Conservation (phyloP, 2,888 invertebrate genomes). For the Prostheceraeus crozeri region DNA sequence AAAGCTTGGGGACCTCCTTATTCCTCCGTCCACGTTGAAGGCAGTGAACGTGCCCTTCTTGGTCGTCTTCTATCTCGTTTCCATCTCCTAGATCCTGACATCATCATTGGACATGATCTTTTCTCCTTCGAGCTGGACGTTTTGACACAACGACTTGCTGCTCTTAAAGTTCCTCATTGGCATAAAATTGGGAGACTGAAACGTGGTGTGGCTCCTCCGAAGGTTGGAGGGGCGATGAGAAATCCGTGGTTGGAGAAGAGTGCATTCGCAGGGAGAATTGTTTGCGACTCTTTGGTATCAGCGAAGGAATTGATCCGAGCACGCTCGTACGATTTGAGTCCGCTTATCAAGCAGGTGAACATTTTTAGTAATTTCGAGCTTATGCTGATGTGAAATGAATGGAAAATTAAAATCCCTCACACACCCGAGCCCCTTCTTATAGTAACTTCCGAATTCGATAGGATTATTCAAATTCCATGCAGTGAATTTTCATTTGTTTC, state of each 20-base stretch:
- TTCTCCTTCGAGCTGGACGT: slow-evolving; percentile 80
- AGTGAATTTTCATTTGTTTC: too few species aligned
- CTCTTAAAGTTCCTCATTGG: slow-evolving; percentile 74
- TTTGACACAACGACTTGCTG: slow-evolving; percentile 73
- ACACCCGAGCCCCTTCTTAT: too few species aligned
- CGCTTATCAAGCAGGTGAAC: slow-evolving; percentile 56
- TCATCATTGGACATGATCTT: slow-evolving; percentile 81
- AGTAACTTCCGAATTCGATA: too few species aligned
- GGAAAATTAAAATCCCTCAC: too few species aligned
- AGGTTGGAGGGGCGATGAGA: slow-evolving; percentile 34
- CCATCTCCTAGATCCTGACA: slow-evolving; percentile 79
- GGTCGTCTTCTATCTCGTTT: slow-evolving; percentile 77
- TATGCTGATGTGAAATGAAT: too few species aligned
- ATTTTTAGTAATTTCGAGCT: too few species aligned
- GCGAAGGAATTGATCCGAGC: slow-evolving; percentile 86
- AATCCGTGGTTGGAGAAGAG: slow-evolving; percentile 46
- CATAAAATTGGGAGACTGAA: slow-evolving; percentile 76
- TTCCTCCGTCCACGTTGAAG: slow-evolving; percentile 35
- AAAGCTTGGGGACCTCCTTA: slow-evolving; percentile 23
- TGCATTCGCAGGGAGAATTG: slow-evolving; percentile 68
- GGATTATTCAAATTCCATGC: too few species aligned
- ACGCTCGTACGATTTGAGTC: slow-evolving; percentile 79
- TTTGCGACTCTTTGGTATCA: slow-evolving; percentile 81
- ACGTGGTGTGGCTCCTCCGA: neutral
- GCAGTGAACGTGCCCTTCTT: slow-evolving; percentile 73